A percentile compares a stretch with the other conserved stretches of the same genome.
These are phyloP conservation scores for Amblyopsis rosae DNA, from an alignment of 2,113 vertebrate species.

Conservation along the genomic window DNA sequence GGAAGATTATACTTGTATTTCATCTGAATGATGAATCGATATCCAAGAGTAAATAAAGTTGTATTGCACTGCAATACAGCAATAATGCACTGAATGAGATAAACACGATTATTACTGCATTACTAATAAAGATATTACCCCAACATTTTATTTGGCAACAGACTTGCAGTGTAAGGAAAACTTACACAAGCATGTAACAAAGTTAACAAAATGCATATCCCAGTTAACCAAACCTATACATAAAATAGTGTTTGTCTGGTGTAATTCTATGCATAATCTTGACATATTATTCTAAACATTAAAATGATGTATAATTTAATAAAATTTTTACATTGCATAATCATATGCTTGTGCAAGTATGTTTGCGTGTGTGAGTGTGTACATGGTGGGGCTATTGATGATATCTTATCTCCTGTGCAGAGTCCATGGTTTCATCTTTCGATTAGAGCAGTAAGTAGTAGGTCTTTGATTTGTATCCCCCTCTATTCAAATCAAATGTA, in stretches of 20 bases:
- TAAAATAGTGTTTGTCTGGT: not conserved
- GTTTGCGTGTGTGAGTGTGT: conserved; percentile 27
- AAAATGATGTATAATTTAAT: not conserved
- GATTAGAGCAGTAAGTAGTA: not conserved
- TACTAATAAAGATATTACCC: conserved; percentile 10
- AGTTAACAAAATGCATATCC: not conserved
- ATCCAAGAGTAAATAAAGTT: conserved; percentile 33
- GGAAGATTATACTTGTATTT: too few relatives aligned
- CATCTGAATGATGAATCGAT: conserved; percentile 6
- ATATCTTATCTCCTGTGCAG: conserved; percentile 79
- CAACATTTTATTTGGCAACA: not conserved
- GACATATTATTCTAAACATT: not conserved
- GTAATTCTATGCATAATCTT: not conserved
- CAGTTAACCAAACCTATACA: not conserved
- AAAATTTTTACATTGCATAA: conserved; percentile 11
- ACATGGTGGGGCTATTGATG: conserved; percentile 36
- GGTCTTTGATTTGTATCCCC: conserved; percentile 47
- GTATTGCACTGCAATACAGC: conserved; percentile 8
- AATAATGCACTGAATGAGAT: conserved; percentile 8
- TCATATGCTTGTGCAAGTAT: conserved; percentile 18
- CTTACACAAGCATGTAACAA: not conserved
- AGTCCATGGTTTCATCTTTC: conserved; percentile 65
- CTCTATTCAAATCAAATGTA: not conserved
- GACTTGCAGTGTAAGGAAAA: not conserved
- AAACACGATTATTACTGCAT: conserved; percentile 25